Conservation (phyloP, 2,113 vertebrate genomes). For the Ceyx cyanopectus region DNA sequence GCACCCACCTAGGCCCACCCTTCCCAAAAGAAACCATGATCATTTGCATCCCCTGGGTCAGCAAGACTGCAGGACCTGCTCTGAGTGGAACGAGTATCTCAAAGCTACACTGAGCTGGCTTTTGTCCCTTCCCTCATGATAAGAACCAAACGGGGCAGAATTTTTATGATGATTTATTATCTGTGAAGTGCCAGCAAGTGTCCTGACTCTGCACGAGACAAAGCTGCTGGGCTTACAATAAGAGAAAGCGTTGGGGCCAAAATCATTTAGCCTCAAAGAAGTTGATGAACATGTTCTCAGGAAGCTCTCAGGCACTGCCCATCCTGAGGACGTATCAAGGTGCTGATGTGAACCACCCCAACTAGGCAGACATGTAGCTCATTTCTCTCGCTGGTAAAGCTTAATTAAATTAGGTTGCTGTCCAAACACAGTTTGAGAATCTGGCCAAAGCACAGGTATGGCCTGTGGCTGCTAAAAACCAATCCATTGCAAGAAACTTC, state of each 20-base stretch:
- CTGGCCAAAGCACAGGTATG: background rate
- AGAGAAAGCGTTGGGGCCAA: slow-evolving; percentile 34
- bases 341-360: background rate
- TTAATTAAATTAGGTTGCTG: slow-evolving; percentile 8
- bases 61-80: background rate
- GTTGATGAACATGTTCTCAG: background rate
- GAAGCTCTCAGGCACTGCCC: slow-evolving; percentile 29
- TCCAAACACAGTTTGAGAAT: slow-evolving; percentile 32
- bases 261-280: slow-evolving; percentile 26
- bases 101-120: background rate
- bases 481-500: background rate
- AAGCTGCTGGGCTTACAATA: slow-evolving; percentile 17
- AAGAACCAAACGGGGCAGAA: slow-evolving; percentile 45
- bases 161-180: slow-evolving; percentile 62
- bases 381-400: slow-evolving; percentile 2
- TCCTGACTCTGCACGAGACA: slow-evolving; percentile 3
- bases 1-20: background rate
- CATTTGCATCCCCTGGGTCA: accelerated
- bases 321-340: background rate
- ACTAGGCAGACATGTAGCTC: slow-evolving; percentile 18
- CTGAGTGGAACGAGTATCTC: background rate
- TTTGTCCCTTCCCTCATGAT: background rate
- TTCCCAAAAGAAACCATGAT: background rate
- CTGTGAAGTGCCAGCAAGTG: background rate
- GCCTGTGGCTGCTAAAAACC: slow-evolving; percentile 7